Base-by-base conservation (phyloP, 2,888 invertebrate species). In the Stenodera caucasica region DNA sequence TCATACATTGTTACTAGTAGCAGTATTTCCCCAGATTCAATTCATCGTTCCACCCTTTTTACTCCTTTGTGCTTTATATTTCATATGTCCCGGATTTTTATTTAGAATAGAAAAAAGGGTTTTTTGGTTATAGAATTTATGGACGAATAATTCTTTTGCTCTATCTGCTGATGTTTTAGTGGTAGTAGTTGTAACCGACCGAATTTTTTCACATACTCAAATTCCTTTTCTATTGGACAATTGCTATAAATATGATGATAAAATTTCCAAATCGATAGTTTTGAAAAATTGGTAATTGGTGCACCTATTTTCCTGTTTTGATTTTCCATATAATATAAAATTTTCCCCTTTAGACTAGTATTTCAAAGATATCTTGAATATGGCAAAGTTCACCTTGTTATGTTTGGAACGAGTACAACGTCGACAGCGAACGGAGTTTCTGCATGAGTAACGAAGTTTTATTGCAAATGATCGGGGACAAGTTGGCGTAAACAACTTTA, bases 381-480 rank as follows among this genome's bases (percentile, higher is more conserved):
- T 57, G 63, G 62, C 60, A 54, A 61, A 68, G 63, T 66, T 69
- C 69, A 70, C 70, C 72, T 73, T 71, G 73, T 73, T 73, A 73
- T 69, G 66, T 70, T 63, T 60, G 61, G 64, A 64, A 68, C 64
- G 67, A 67, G 18, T 35, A 7, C 9, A 32, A 35, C n/a, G n/a
- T 3, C n/a, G 40, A 21, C 40, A 9, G 21, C 40, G 40, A 9
- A 11, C 9, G 65, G 68, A 71, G 67, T 69, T 73, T 73, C 70
- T 69, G 70, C 72, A 67, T 71, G 70, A 70, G 69, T 67, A 68
- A 70, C 64, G 64, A 60, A 68, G 67, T 70, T 73, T 70, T 71
- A 71, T 71, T 70, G 70, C 67, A 71, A 72, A 72, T 72, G 69
- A 72, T 72, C 69, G 66, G 65, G 21, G 66, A 68, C 64, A 64